These are phyloP conservation scores for Akabosia matsudoensis DNA, from an alignment of 1,140 invertebrate genomes.

Conservation along the genomic window DNA sequence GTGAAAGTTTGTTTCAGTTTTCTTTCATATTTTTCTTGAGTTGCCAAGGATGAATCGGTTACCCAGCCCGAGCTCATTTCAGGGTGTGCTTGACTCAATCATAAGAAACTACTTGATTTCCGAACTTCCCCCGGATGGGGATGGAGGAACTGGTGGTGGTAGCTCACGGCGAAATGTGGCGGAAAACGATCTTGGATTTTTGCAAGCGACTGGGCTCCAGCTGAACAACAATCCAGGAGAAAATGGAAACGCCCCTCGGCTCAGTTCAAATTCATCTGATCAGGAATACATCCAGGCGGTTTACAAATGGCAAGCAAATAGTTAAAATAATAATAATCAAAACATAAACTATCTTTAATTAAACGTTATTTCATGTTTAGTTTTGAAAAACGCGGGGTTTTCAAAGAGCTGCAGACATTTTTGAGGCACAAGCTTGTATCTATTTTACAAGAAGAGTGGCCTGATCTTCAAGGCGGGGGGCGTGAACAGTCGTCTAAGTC, in stretches of 20 bases:
- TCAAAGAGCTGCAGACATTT: constrained; percentile 42
- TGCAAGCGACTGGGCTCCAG: background rate
- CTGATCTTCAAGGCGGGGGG: constrained; percentile 30
- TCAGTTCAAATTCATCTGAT: background rate
- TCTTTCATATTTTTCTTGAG: background rate
- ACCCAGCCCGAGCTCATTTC: background rate
- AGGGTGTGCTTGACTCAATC: background rate
- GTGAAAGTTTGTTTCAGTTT: background rate
- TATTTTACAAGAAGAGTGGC: constrained; percentile 37
- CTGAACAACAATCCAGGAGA: background rate
- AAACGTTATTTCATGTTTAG: constrained; percentile 1
- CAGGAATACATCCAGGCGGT: background rate
- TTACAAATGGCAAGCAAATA: background rate
- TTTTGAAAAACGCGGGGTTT: constrained; percentile 37
- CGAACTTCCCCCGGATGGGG: background rate
- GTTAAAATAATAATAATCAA: background rate
- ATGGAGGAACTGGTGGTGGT: background rate
- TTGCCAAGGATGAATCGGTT: background rate
- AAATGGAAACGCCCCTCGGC: background rate
- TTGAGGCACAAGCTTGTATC: constrained; percentile 38
- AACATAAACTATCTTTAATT: background rate
- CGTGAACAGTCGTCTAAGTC: background rate
- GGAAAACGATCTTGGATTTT: background rate
- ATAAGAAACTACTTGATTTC: background rate
- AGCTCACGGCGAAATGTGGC: background rate